Evolutionary conservation across 2,888 invertebrate genomes (phyloP), one percentile per base, ranked within the genome.

Genomic region (Caradrina kadenii): DNA sequence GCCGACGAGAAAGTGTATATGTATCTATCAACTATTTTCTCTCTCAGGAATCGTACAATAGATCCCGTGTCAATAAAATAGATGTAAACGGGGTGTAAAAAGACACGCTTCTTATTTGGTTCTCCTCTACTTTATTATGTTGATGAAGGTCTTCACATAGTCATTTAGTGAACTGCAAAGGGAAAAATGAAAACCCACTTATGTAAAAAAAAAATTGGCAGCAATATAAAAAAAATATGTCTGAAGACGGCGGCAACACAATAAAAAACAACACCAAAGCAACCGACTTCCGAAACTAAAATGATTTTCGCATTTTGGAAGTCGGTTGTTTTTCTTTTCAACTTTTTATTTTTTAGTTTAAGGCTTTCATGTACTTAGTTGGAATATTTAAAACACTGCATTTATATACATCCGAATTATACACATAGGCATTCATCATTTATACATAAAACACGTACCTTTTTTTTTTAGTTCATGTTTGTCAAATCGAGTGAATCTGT

Each of bases 351-450:
- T 71, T 62, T 61, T 69, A 81, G 50, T 59, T 0, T 61, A 54
- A 64, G 31, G 22, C 26, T 55, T 55, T 58, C 69, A 65, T 73
- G 79, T 85, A 85, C 79, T 80, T 86, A 85, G 69, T 78, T 53
- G 61, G 63, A 55, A 55, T 55, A 67, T 73, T 53, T 19, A 6
- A 68, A 49, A 53, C 21, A 56, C 42, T 63, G 59, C 53, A 68
- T 76, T 71, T 63, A 61, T 55, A 58, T 70, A 56, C 11, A n/a
- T 42, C 48, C 15, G 62, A 73, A 73, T 68, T 61, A 61, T 48
- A n/a, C n/a, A n/a, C n/a, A 49, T 49, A n/a, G 2, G 8, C 15
- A 42, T 19, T 52, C 7, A n/a, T 19, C 60, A 31, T 42, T 48
- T 52, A 59, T 59, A 39, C 39, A 39, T 54, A 31, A 21, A 49